Evolutionary conservation across 2,888 invertebrate genomes (phyloP).

Genomic region (Lepetodrilus schrolli): DNA sequence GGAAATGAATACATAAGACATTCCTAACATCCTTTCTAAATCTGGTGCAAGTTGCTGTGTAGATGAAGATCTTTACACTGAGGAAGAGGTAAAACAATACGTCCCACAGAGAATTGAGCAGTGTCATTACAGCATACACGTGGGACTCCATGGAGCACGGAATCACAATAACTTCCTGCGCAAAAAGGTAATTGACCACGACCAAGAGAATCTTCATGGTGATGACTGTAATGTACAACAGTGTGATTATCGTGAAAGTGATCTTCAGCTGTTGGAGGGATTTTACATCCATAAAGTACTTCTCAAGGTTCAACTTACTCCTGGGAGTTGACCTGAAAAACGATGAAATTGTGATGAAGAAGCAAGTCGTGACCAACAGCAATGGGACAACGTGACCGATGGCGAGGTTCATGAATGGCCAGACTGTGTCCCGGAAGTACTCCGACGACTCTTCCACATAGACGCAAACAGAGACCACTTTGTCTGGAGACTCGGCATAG

Average conservation of each 20-base stretch:
- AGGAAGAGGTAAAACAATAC: slow-evolving; percentile 51
- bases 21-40: slow-evolving; percentile 51
- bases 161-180: slow-evolving; percentile 22
- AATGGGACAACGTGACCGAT: slow-evolving; percentile 64
- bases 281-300: slow-evolving; percentile 64
- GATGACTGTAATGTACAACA: slow-evolving; percentile 39
- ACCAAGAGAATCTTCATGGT: slow-evolving; percentile 32
- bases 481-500: slow-evolving; percentile 39
- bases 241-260: slow-evolving; percentile 39
- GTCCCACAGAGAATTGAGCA: slow-evolving; percentile 44
- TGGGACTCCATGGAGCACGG: slow-evolving; percentile 33
- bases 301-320: slow-evolving; percentile 48
- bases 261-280: slow-evolving; percentile 54
- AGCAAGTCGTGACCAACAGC: slow-evolving; percentile 51
- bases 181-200: slow-evolving; percentile 35
- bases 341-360: slow-evolving; percentile 44
- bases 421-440: slow-evolving; percentile 61
- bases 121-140: slow-evolving; percentile 27
- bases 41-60: slow-evolving; percentile 50
- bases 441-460: slow-evolving; percentile 61
- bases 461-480: slow-evolving; percentile 41
- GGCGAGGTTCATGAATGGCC: slow-evolving; percentile 65
- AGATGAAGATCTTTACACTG: slow-evolving; percentile 61
- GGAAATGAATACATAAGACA: background rate
- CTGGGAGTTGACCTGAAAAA: slow-evolving; percentile 29